These are phyloP conservation scores for Anomalospiza imberbis DNA, from an alignment of 2,797 vertebrate species.

Conservation along the genomic window DNA sequence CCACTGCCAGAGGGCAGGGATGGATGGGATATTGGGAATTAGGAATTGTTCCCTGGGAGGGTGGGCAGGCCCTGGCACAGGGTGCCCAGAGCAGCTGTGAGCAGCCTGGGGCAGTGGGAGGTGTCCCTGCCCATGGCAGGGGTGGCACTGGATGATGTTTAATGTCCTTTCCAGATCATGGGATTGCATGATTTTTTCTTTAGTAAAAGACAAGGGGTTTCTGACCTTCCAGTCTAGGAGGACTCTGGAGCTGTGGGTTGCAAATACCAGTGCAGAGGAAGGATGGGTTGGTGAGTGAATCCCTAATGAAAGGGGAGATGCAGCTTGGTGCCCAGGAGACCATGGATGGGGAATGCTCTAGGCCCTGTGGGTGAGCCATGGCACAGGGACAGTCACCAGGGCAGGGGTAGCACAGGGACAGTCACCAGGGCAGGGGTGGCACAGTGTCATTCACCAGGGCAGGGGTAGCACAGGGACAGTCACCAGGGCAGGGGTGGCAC, in stretches of 20 bases:
- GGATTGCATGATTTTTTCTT: neutral
- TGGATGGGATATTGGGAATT: neutral
- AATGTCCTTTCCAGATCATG: neutral
- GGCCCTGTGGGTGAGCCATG: accelerated
- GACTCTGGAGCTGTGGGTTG: accelerated
- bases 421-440: neutral
- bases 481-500: too few species aligned
- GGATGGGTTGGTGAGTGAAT: accelerated
- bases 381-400: neutral
- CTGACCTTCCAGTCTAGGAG: neutral
- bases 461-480: neutral
- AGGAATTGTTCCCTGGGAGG: neutral
- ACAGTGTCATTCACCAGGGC: neutral
- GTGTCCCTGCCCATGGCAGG: neutral
- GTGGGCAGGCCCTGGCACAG: neutral
- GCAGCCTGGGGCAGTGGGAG: neutral
- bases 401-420: neutral
- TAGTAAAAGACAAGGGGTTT: neutral
- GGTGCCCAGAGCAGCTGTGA: neutral
- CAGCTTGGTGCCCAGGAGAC: neutral
- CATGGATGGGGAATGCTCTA: accelerated
- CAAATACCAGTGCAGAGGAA: neutral
- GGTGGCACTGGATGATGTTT: accelerated
- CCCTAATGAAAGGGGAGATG: neutral
- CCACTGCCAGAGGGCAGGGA: neutral